Evolutionary conservation across 2,113 vertebrate species (phyloP).

Genomic region (Hypocryptadius cinnamomeus): DNA sequence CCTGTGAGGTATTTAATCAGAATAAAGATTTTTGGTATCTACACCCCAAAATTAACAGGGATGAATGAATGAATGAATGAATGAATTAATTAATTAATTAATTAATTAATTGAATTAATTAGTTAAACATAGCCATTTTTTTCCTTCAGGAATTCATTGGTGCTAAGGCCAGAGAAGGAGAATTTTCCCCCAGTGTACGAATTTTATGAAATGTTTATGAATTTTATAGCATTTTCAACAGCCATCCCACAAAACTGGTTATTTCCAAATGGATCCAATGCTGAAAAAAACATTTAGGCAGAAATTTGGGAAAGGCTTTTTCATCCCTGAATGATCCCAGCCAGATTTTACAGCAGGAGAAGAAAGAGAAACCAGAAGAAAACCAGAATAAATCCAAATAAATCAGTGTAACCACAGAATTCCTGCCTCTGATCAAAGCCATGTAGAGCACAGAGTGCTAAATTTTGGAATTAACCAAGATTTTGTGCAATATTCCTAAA

Average conservation of each 20-base stretch:
- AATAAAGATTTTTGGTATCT: not conserved
- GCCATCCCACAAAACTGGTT: not conserved
- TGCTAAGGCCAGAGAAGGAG: not conserved
- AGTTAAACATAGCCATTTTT: not conserved
- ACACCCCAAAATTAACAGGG: not conserved
- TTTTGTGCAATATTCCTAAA: not conserved
- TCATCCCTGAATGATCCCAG: not conserved
- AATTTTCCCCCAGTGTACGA: not conserved
- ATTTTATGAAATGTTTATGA: not conserved
- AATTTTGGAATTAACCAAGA: fast-evolving
- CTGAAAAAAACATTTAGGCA: not conserved
- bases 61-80: not conserved
- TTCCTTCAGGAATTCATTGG: not conserved
- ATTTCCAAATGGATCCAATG: not conserved
- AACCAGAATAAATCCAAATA: not conserved
- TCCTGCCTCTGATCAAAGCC: not conserved
- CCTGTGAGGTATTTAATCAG: not conserved
- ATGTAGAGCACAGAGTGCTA: fast-evolving
- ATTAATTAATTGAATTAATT: too few relatives aligned
- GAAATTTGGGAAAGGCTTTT: not conserved
- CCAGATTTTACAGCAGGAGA: not conserved
- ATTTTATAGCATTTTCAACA: not conserved
- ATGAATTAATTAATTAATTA: not conserved
- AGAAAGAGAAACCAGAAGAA: not conserved
- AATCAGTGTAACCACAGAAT: not conserved